Base-by-base conservation (phyloP, 2,888 invertebrate species). In the Tachina lurida region DNA sequence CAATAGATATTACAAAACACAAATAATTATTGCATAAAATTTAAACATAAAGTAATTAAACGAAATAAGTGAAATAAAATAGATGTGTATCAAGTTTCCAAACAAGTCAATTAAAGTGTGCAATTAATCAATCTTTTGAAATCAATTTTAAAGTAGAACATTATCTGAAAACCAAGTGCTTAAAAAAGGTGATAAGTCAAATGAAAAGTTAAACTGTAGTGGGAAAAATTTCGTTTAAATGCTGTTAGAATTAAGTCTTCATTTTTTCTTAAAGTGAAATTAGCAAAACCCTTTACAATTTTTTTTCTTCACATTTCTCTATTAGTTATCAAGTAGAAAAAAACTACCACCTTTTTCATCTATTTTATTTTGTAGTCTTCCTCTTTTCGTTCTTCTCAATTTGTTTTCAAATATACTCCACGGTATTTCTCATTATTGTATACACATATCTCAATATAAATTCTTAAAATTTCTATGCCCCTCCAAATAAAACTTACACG, bases 81-180 rank as follows among this genome's bases (percentile, higher is more conserved):
- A 19, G 0, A 47, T 31, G 12, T 41, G 15, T 13, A 17, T 4
- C 31, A 54, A 63, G 47, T 12, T 68, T 56, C 10, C 15, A 52
- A 79, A 60, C 63, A 83, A 82, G 86, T 86, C 83, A 86, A 83
- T 83, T 83, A 83, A 76, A 86, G 43, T 65, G 79, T 83, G 86
- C 76, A 86, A 80, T 79, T 74, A 83, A 60, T 31, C 3, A 58
- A 60, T 12, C 13, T 19, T 17, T 67, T 19, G 15, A 13, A 67
- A 54, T 60, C 58, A 10, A 45, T 47, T 31, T 47, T 12, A 31
- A 63, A 63, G 8, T 31, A 47, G 9, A 41, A 22, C 56, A 70
- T 39, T 56, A 5, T 31, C 31, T 31, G 31, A 41, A 63, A 19
- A 45, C 31, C 47, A 60, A 62, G 15, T 62, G 15, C 45, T 62